Base-by-base conservation (phyloP, 2,888 invertebrate genomes). In the Tricholauxania praeusta region DNA sequence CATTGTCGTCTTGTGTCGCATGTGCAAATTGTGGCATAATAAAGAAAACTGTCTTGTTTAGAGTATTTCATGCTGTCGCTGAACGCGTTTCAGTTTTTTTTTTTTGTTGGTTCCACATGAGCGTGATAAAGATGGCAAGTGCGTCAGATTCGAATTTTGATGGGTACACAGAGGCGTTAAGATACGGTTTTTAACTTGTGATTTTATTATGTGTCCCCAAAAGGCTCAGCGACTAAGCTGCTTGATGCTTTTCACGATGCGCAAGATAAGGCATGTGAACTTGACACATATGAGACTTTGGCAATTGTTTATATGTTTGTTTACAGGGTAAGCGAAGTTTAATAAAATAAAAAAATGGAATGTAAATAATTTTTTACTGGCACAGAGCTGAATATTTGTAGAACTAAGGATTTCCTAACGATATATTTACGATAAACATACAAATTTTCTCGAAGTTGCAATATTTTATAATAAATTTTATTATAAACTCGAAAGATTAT, bases 21-120 rank as follows among this genome's bases (percentile, higher is more conserved):
- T 73, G 71, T 75, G 72, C 72, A 71, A 75, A 73, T 72, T 73
- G 73, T 69, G 75, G 66, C 69, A 59, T 69, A 72, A 53, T 71
- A 63, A 62, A 57, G 65, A 67, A 71, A 71, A 71, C 51, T 52
- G 70, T 51, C 52, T 51, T 62, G 70, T 70, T 39, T 62, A 51
- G 62, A 7, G 39, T 70, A 32, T 60, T 57, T 55, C 19, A 57
- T 48, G 57, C 53, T 66, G 66, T 66, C 55, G 66, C 55, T 53
- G 39, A 39, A 12, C 66, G 66, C 65, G 28, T 52, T 55, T n/a
- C n/a, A n/a, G n/a, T n/a, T n/a, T n/a, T 39, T 39, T 39, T 10
- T 39, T 39, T 8, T 39, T 39, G 7, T 39, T 39, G 28, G 28
- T 39, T 47, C 28, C 15, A 22, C n/a, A 65, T 12, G 32, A 22